These are phyloP conservation scores for Sebastes nivosus DNA, from an alignment of 2,797 vertebrate species.

Conservation along the genomic window DNA sequence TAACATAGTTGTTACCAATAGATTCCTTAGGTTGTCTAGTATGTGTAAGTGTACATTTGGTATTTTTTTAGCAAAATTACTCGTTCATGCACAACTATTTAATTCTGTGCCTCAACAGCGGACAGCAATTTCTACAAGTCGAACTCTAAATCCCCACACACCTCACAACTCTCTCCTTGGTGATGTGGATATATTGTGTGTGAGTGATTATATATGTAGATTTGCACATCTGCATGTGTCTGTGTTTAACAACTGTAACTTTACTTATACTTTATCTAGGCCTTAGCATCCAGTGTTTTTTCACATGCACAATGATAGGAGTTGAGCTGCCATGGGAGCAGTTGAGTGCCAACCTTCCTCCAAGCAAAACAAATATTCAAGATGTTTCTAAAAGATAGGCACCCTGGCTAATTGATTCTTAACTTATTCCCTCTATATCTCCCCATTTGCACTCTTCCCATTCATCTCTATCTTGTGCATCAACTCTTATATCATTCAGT, in stretches of 20 bases:
- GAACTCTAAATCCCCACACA: slow-evolving; percentile 1
- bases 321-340: not conserved
- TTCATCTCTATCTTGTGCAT: not conserved
- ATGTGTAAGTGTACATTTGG: not conserved
- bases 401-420: not conserved
- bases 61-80: not conserved
- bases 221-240: not conserved
- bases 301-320: not conserved
- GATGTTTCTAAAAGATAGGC: not conserved
- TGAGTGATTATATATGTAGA: not conserved
- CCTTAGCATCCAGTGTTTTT: not conserved
- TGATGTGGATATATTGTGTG: not conserved
- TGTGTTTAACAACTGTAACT: not conserved
- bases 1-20: too few species aligned
- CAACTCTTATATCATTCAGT: not conserved
- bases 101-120: not conserved
- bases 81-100: not conserved
- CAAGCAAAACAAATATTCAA: not conserved
- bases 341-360: not conserved
- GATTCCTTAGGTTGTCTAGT: too few species aligned
- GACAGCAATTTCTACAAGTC: not conserved
- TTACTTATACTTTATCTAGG: not conserved
- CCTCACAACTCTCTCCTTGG: not conserved
- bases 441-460: not conserved
- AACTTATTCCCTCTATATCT: not conserved